Conservation (phyloP, 2,113 vertebrate species). For the Semnopithecus entellus region DNA sequence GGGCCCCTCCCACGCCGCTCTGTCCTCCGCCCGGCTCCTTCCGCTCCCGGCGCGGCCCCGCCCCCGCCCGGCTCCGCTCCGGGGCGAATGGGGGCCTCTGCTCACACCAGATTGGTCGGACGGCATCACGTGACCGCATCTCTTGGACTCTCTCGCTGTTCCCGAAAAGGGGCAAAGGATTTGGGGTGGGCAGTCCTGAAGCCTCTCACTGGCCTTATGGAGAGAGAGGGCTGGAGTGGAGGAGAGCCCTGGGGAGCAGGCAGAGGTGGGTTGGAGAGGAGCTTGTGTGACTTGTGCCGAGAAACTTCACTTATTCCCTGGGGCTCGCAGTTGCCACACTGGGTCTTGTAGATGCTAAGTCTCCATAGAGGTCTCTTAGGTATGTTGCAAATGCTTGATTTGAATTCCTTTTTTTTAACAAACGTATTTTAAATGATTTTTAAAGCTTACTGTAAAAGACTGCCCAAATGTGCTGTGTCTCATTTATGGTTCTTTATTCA, state of each 20-base stretch:
- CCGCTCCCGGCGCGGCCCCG: not conserved
- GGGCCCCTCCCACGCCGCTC: rapidly evolving
- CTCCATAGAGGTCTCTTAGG: not conserved
- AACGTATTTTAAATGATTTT: not conserved
- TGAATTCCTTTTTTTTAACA: not conserved
- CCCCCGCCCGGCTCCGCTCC: not conserved
- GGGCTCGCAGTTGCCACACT: not conserved
- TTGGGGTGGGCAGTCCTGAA: not conserved
- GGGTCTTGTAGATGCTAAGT: not conserved
- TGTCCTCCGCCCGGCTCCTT: rapidly evolving
- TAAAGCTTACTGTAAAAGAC: not conserved
- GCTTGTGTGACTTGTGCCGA: too few species aligned
- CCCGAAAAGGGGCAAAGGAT: not conserved
- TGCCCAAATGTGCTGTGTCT: not conserved
- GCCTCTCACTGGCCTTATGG: not conserved
- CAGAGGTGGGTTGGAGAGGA: not conserved
- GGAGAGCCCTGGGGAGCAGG: not conserved
- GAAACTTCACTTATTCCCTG: not conserved
- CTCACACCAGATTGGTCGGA: not conserved
- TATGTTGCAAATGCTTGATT: not conserved
- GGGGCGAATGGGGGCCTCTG: not conserved
- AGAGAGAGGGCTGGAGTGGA: not conserved
- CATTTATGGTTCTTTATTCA: not conserved
- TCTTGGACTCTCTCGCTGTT: not conserved
- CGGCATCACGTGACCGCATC: too few species aligned